Evolutionary conservation across 2,888 invertebrate genomes (phyloP).

Genomic region (Agapetus fuscipes): DNA sequence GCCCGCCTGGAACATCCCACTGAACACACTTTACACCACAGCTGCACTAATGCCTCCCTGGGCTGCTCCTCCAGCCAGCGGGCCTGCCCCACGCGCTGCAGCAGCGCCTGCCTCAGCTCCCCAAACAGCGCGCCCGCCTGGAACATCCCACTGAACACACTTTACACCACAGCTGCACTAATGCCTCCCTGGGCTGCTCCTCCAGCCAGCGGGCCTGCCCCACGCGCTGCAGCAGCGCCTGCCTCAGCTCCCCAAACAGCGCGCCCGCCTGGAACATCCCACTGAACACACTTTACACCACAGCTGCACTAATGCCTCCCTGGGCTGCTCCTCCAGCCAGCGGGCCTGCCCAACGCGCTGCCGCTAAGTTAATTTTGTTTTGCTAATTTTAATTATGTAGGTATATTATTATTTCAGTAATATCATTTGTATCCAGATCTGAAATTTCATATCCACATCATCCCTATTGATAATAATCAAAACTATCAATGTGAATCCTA

Average conservation of each 20-base stretch:
- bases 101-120: slow-evolving; percentile 34
- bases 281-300: slow-evolving; percentile 15
- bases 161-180: slow-evolving; percentile 10
- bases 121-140: slow-evolving; percentile 32
- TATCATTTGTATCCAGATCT: no score
- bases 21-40: slow-evolving; percentile 14
- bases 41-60: slow-evolving; percentile 28
- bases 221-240: slow-evolving; percentile 33
- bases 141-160: slow-evolving; percentile 13
- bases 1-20: slow-evolving; percentile 24
- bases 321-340: slow-evolving; percentile 36
- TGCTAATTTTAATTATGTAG: no score
- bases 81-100: slow-evolving; percentile 31
- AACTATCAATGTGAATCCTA: no score
- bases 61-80: slow-evolving; percentile 37
- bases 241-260: slow-evolving; percentile 35
- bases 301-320: slow-evolving; percentile 27
- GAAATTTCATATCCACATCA: no score
- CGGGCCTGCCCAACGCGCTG: slow-evolving; percentile 28
- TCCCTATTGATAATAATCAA: no score
- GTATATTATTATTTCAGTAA: no score
- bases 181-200: slow-evolving; percentile 32
- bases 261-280: slow-evolving; percentile 25
- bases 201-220: slow-evolving; percentile 36
- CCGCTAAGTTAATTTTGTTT: no score